A percentile compares a stretch with the other conserved stretches of the same genome.
These are phyloP conservation scores for Pachymerium ferrugineum DNA, from an alignment of 2,888 invertebrate genomes.

Conservation along the genomic window DNA sequence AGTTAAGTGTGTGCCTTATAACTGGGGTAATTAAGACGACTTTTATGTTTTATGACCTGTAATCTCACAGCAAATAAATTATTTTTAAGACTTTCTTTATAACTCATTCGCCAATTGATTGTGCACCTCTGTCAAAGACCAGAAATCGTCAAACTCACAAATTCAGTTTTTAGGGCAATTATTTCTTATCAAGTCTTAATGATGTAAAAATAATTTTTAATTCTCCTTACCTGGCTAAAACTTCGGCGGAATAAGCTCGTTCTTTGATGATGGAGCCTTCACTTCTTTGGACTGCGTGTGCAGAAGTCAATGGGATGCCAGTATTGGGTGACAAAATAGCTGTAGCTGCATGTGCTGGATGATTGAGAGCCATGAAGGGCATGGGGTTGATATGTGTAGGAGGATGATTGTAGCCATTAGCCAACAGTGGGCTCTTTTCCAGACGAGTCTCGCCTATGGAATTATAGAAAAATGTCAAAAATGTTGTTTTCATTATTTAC, in stretches of 20 bases:
- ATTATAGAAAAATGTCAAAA: neutral
- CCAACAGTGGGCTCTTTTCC: conserved; percentile 85
- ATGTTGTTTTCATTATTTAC: neutral
- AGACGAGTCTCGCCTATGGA: conserved; percentile 38
- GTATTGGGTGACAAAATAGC: conserved; percentile 79
- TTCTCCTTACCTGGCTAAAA: conserved; percentile 66
- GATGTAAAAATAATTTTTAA: neutral
- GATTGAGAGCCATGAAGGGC: conserved; percentile 88
- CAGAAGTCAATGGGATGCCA: conserved; percentile 64
- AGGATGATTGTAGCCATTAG: conserved; percentile 90
- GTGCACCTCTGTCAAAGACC: neutral
- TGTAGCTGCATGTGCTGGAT: conserved; percentile 51
- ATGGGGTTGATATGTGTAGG: conserved; percentile 86
- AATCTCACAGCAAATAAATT: neutral
- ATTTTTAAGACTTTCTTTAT: neutral
- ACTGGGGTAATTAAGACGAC: neutral
- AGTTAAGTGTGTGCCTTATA: neutral
- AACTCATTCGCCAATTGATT: neutral
- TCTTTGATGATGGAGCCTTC: conserved; percentile 79
- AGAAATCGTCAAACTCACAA: neutral
- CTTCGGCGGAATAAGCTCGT: conserved; percentile 72
- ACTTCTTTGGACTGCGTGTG: conserved; percentile 68
- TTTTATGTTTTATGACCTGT: neutral
- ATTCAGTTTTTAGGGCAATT: neutral
- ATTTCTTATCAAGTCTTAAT: too few species aligned